phyloP scores from a whole-genome alignment of 2,888 invertebrate genomes.

The Cepaea hortensis region DNA sequence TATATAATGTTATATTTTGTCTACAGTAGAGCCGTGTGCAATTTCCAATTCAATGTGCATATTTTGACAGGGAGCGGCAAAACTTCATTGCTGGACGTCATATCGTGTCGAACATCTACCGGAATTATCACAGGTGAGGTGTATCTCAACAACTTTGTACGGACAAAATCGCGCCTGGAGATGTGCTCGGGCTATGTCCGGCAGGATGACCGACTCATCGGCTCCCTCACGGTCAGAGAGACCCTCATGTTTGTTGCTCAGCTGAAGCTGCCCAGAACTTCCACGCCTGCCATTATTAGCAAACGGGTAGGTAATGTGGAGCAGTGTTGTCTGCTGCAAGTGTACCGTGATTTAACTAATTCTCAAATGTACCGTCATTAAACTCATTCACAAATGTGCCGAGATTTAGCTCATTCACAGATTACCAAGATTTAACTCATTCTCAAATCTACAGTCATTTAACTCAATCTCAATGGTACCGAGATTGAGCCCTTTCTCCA shows the following conservation, averaged over 20 bases:
- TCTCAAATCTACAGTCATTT: too few species aligned
- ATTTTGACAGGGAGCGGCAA: conserved; percentile 89
- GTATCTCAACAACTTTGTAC: conserved; percentile 88
- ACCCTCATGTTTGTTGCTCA: conserved; percentile 75
- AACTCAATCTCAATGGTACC: too few species aligned
- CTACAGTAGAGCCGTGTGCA: too few species aligned
- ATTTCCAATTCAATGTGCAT: background rate
- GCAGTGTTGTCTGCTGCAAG: too few species aligned
- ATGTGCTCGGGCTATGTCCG: conserved; percentile 88
- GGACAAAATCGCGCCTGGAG: conserved; percentile 78
- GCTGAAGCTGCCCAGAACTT: conserved; percentile 77
- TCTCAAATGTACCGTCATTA: too few species aligned
- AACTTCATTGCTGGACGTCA: conserved; percentile 93
- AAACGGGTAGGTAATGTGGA: conserved; percentile 33
- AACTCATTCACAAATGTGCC: too few species aligned
- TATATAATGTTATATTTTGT: too few species aligned
- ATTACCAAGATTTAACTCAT: too few species aligned
- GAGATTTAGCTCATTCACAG: too few species aligned
- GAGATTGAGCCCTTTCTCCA: too few species aligned
- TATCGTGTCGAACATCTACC: conserved; percentile 81
- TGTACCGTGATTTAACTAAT: too few species aligned
- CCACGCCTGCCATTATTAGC: conserved; percentile 36
- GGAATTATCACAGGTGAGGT: conserved; percentile 91
- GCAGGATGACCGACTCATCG: conserved; percentile 88
- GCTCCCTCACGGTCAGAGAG: conserved; percentile 91